Conservation (phyloP, 1,140 invertebrate genomes). For the Thaumatotibia leucotreta region DNA sequence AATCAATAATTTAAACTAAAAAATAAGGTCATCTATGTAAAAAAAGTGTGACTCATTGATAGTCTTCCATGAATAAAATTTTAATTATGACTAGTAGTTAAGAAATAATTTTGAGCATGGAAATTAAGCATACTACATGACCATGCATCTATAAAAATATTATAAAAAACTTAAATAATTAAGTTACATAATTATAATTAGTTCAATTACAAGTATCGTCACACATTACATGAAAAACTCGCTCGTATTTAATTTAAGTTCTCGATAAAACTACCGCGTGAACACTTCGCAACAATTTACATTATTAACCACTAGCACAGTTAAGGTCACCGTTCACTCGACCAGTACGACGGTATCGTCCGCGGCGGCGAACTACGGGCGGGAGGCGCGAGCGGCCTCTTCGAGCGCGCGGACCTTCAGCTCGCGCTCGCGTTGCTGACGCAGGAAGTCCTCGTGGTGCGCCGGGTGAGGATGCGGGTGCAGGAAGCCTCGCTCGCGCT, state of each 20-base stretch:
- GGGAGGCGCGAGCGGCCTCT: conserved; percentile 87
- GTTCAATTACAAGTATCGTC: conserved; percentile 56
- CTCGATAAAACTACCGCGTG: conserved; percentile 14
- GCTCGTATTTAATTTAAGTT: conserved; percentile 16
- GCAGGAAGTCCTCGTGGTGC: conserved; percentile 88
- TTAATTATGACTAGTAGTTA: conserved; percentile 73
- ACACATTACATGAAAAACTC: conserved; percentile 35
- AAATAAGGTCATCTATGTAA: conserved; percentile 41
- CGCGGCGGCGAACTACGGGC: conserved; percentile 73
- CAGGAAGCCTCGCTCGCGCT: conserved; percentile 81
- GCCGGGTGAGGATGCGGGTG: conserved; percentile 85
- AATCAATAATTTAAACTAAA: conserved; percentile 64
- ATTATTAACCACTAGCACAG: not conserved
- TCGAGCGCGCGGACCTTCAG: conserved; percentile 90
- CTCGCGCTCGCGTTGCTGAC: conserved; percentile 89
- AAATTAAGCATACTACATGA: conserved; percentile 66
- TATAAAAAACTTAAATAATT: conserved; percentile 67
- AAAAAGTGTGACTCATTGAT: conserved; percentile 47
- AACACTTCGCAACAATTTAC: conserved; percentile 17
- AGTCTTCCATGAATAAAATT: conserved; percentile 54
- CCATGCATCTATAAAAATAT: conserved; percentile 73
- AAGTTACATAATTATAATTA: conserved; percentile 59
- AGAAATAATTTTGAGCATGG: conserved; percentile 74
- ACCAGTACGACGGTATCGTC: conserved; percentile 36
- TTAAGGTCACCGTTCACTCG: conserved; percentile 31